Conservation (phyloP, 2,888 invertebrate genomes). For the Pherbina coryleti region DNA sequence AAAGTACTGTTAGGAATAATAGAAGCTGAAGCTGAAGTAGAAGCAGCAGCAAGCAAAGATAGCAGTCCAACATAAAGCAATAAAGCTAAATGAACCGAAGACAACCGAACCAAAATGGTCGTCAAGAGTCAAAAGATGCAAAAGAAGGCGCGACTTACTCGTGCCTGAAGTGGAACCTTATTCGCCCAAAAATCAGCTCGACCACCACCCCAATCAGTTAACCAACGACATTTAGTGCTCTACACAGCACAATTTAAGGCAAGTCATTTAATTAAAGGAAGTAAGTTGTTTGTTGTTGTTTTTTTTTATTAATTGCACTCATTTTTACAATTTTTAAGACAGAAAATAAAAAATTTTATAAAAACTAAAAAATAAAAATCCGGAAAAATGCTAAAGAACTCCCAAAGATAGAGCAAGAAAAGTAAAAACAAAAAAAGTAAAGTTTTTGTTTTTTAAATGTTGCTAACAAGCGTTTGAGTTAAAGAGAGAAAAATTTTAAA, state of each 20-base stretch:
- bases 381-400: background rate
- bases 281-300: background rate
- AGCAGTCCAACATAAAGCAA: background rate
- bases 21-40: background rate
- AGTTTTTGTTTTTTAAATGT: background rate
- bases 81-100: background rate
- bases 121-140: background rate
- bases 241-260: background rate
- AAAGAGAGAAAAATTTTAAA: too few species aligned
- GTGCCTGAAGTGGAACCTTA: too few species aligned
- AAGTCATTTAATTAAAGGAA: constrained; percentile 6
- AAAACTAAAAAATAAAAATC: background rate
- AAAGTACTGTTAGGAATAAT: constrained; percentile 5
- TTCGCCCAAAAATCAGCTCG: background rate
- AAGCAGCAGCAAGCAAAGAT: background rate
- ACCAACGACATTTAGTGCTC: background rate
- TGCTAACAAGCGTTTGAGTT: background rate
- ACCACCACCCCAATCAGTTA: background rate
- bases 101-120: background rate
- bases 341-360: background rate
- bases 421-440: too few species aligned
- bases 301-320: constrained; percentile 22
- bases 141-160: background rate
- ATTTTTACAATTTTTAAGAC: constrained; percentile 2
- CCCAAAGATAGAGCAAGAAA: background rate